Conservation (phyloP, 2,888 invertebrate genomes). For the Drosophila histrio region DNA sequence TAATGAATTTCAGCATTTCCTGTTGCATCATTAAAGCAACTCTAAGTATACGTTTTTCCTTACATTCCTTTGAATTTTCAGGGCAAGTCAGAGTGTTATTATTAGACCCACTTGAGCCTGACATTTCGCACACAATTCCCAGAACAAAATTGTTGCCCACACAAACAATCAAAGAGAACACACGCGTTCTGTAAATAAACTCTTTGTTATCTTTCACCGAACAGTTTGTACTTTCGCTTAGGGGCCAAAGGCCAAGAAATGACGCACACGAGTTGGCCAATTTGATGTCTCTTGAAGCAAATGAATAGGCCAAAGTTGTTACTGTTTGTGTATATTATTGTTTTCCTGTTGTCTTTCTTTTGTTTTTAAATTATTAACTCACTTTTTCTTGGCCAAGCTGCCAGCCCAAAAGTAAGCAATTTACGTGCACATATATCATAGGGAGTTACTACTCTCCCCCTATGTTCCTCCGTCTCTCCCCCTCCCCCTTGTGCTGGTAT, state of each 20-base stretch:
- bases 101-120: conserved; percentile 7
- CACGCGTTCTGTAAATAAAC: conserved; percentile 19
- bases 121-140: conserved; percentile 6
- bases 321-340: not conserved
- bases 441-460: not conserved
- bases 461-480: not conserved
- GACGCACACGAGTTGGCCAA: conserved; percentile 3
- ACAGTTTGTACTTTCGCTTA: conserved; percentile 11
- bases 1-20: too few species aligned
- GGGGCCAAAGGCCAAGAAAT: not conserved
- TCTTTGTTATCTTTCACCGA: conserved; percentile 31
- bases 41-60: not conserved
- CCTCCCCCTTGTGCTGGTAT: conserved; percentile 14
- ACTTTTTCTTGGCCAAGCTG: conserved; percentile 32
- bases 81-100: not conserved
- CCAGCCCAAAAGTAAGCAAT: conserved; percentile 28
- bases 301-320: conserved; percentile 26
- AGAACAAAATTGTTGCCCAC: not conserved
- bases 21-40: not conserved
- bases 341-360: conserved; percentile 27
- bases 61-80: not conserved
- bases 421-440: conserved; percentile 49
- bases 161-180: not conserved
- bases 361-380: conserved; percentile 63
- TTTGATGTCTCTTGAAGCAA: conserved; percentile 40